These are phyloP conservation scores for Stegodyphus dumicola DNA, from an alignment of 1,140 invertebrate genomes.

Conservation along the genomic window DNA sequence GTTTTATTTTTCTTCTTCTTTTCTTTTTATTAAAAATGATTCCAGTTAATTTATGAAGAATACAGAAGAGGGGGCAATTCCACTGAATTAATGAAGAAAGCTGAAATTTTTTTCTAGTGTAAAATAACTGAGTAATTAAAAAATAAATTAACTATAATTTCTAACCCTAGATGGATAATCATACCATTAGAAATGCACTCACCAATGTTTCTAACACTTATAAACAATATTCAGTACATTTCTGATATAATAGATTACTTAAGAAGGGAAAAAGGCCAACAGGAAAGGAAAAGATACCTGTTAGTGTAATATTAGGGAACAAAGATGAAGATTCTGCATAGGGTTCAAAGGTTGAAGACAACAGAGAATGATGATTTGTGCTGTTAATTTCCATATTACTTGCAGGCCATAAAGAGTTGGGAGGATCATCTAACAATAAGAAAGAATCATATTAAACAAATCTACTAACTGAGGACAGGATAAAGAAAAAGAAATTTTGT, in stretches of 20 bases:
- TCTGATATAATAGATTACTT: background rate
- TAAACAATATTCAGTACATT: background rate
- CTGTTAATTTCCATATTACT: background rate
- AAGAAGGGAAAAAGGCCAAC: background rate
- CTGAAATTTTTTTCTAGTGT: too few relatives aligned
- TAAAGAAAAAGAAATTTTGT: too few relatives aligned
- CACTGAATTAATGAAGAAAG: too few relatives aligned
- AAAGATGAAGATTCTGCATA: constrained; percentile 17
- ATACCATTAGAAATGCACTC: background rate
- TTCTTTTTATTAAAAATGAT: too few relatives aligned
- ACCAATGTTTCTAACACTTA: background rate
- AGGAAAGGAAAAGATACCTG: background rate
- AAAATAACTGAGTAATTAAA: too few relatives aligned
- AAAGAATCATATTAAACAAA: background rate
- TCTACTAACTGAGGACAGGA: too few relatives aligned
- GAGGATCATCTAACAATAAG: constrained; percentile 1
- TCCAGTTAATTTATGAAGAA: too few relatives aligned
- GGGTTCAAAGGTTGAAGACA: constrained; percentile 19
- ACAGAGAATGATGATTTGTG: background rate
- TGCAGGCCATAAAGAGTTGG: background rate
- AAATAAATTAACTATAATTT: too few relatives aligned
- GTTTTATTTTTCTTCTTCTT: too few relatives aligned
- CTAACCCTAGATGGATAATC: too few relatives aligned
- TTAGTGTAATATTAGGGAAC: background rate
- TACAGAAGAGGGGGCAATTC: too few relatives aligned